Conservation (phyloP, 2,797 vertebrate species). For the Taeniopygia guttata region DNA sequence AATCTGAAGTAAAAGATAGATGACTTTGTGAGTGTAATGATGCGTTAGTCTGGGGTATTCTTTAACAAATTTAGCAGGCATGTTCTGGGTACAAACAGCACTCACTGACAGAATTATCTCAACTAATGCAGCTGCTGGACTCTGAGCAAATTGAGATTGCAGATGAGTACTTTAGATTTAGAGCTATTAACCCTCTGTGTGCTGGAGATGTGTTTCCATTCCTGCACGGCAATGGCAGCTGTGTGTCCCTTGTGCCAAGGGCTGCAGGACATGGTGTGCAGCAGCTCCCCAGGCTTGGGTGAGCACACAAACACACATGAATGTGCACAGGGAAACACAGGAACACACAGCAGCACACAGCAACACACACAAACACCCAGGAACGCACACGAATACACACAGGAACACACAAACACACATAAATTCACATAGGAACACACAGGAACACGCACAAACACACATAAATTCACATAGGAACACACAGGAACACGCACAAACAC, state of each 20-base stretch:
- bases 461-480: neutral
- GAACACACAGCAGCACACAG: too few relatives aligned
- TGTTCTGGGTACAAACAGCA: constrained; percentile 76
- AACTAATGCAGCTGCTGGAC: constrained; percentile 79
- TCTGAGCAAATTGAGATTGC: constrained; percentile 67
- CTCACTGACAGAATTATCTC: constrained; percentile 79
- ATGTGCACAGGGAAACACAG: neutral
- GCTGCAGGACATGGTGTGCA: fast-evolving
- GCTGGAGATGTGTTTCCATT: neutral
- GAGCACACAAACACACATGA: neutral
- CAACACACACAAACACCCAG: fast-evolving
- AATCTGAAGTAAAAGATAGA: constrained; percentile 97
- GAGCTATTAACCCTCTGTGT: constrained; percentile 34
- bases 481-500: neutral
- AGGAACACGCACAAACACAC: neutral
- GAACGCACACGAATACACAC: fast-evolving
- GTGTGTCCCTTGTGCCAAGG: neutral
- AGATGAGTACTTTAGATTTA: constrained; percentile 55
- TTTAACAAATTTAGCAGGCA: constrained; percentile 93
- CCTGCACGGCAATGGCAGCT: neutral
- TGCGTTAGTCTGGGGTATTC: constrained; percentile 88
- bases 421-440: neutral
- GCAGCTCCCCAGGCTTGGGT: neutral
- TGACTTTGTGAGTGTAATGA: constrained; percentile 97
- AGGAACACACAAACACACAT: neutral